Conservation (phyloP, 2,797 vertebrate genomes). For the Urosaurus nigricauda region DNA sequence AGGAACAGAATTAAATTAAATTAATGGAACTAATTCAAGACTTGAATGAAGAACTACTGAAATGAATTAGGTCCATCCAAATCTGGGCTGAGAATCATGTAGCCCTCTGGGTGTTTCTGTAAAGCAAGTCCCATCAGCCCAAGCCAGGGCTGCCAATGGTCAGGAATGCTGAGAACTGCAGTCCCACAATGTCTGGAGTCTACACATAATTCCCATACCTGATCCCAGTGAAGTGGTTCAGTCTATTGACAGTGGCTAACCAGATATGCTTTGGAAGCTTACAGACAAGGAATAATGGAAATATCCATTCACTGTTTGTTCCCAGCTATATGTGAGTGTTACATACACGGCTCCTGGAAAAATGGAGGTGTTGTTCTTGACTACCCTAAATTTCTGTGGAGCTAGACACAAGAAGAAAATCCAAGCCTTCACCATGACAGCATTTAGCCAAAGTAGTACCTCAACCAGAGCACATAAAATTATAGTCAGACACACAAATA, state of each 20-base stretch:
- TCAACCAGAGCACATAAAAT: conserved; percentile 3
- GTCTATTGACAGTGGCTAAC: too few species aligned
- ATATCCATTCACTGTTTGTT: background rate
- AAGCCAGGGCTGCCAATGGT: too few species aligned
- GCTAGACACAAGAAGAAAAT: background rate
- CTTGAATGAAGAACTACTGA: background rate
- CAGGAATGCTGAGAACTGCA: too few species aligned
- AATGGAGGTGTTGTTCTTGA: background rate
- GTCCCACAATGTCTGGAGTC: too few species aligned
- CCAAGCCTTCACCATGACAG: background rate
- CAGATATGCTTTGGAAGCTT: background rate
- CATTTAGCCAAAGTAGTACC: background rate
- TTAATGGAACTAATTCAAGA: background rate
- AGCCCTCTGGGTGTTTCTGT: too few species aligned
- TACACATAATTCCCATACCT: too few species aligned
- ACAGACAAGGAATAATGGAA: background rate
- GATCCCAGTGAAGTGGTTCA: too few species aligned
- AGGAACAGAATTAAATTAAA: background rate
- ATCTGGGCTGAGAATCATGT: too few species aligned
- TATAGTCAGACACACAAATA: background rate
- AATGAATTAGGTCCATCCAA: background rate
- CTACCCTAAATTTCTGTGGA: background rate
- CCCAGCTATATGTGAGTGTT: background rate
- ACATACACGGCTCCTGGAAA: background rate
- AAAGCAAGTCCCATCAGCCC: too few species aligned